Conservation (phyloP, 2,888 invertebrate genomes). For the Dendrolimus pini region DNA sequence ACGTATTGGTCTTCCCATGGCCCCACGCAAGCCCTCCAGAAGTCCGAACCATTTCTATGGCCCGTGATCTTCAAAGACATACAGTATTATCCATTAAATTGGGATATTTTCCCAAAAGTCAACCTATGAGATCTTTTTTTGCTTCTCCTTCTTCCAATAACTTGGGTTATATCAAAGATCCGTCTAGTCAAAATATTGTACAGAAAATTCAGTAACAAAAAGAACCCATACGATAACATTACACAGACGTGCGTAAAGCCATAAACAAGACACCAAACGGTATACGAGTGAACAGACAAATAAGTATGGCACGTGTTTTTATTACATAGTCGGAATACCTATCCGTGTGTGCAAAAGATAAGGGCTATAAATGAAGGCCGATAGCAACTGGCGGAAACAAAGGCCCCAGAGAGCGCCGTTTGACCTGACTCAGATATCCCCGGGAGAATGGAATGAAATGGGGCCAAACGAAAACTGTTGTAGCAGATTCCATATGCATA, state of each 20-base stretch:
- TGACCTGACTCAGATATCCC: conserved; percentile 42
- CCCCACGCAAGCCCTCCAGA: too few species aligned
- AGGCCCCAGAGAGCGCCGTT: conserved; percentile 31
- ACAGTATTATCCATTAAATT: too few species aligned
- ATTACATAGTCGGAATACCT: conserved; percentile 10
- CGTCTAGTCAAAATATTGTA: too few species aligned
- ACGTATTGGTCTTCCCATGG: too few species aligned
- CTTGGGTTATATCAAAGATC: too few species aligned
- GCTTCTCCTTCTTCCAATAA: too few species aligned
- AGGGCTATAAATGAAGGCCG: conserved; percentile 30
- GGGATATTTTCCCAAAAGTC: too few species aligned
- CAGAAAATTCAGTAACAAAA: too few species aligned
- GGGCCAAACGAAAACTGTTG: conserved; percentile 28
- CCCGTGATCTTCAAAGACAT: too few species aligned
- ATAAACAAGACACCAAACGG: neutral
- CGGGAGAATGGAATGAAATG: conserved; percentile 24
- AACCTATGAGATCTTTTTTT: too few species aligned
- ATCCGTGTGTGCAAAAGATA: conserved; percentile 26
- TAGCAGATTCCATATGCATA: conserved; percentile 18
- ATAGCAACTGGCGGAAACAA: conserved; percentile 34
- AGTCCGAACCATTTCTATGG: too few species aligned
- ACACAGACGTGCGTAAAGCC: neutral
- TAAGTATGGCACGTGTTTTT: neutral
- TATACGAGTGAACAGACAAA: neutral
- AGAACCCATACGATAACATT: neutral